phyloP scores from a whole-genome alignment of 2,113 vertebrate species.

The Cheirogaleus medius region DNA sequence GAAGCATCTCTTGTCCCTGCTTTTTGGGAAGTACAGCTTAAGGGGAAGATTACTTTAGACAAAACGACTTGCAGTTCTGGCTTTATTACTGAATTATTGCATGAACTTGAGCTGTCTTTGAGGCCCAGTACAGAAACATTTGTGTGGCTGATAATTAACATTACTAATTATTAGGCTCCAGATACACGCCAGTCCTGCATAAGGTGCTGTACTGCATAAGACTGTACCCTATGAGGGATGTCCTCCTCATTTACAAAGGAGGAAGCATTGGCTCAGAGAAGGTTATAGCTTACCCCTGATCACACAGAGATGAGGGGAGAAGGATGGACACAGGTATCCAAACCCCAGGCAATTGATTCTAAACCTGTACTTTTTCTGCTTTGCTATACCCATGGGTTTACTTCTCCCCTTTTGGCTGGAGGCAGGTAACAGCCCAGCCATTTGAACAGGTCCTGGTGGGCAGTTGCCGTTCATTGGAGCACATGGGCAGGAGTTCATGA shows the following conservation, averaged over 20 bases:
- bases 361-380: background rate
- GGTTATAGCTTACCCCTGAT: background rate
- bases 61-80: background rate
- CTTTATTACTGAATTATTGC: background rate
- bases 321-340: background rate
- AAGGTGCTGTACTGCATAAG: background rate
- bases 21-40: background rate
- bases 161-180: background rate
- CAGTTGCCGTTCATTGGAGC: background rate
- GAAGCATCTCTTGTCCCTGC: rapidly evolving
- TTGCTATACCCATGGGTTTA: rapidly evolving
- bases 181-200: background rate
- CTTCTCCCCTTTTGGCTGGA: background rate
- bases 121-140: background rate
- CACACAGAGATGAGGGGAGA: background rate
- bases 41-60: background rate
- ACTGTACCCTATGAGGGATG: background rate
- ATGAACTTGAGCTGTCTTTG: background rate
- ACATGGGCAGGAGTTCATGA: rapidly evolving
- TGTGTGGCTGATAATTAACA: background rate
- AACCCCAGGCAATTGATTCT: background rate
- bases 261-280: background rate
- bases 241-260: background rate
- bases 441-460: background rate
- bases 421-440: background rate